Evolutionary conservation across 1,140 invertebrate genomes (phyloP).

Genomic region (Charaxes varanes): DNA sequence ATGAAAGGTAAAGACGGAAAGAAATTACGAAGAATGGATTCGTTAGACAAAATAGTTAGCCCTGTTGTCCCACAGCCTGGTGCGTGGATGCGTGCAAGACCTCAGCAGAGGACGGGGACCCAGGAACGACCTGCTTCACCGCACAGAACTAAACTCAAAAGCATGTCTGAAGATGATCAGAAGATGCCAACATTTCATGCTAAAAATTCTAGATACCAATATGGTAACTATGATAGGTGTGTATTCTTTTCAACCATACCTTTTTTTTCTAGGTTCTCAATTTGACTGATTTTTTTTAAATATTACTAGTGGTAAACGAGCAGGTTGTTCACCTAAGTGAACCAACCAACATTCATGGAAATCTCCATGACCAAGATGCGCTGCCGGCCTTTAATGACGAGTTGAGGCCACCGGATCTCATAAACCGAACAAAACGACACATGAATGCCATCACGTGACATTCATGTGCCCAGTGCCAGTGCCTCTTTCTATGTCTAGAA

Average conservation of each 20-base stretch:
- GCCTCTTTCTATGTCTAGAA: too few relatives aligned
- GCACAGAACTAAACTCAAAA: slow-evolving; percentile 47
- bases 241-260: slow-evolving; percentile 10
- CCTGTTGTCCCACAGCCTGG: slow-evolving; percentile 93
- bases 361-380: too few relatives aligned
- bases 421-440: too few relatives aligned
- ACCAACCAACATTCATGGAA: too few relatives aligned
- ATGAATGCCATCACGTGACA: too few relatives aligned
- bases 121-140: slow-evolving; percentile 50
- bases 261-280: background rate
- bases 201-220: slow-evolving; percentile 88
- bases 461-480: too few relatives aligned
- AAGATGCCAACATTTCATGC: slow-evolving; percentile 81
- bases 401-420: too few relatives aligned
- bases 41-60: slow-evolving; percentile 93
- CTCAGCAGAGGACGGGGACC: slow-evolving; percentile 37
- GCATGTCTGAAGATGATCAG: slow-evolving; percentile 51
- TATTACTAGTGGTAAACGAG: too few relatives aligned
- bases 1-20: slow-evolving; percentile 70
- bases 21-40: slow-evolving; percentile 79
- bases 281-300: too few relatives aligned
- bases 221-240: slow-evolving; percentile 95
- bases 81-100: slow-evolving; percentile 78
- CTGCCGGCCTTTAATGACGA: too few relatives aligned
- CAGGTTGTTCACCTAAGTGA: too few relatives aligned